Evolutionary conservation across 37 sponge, comb jelly and placozoan genomes (phyloP).

Genomic region (Aplysina aerophoba): DNA sequence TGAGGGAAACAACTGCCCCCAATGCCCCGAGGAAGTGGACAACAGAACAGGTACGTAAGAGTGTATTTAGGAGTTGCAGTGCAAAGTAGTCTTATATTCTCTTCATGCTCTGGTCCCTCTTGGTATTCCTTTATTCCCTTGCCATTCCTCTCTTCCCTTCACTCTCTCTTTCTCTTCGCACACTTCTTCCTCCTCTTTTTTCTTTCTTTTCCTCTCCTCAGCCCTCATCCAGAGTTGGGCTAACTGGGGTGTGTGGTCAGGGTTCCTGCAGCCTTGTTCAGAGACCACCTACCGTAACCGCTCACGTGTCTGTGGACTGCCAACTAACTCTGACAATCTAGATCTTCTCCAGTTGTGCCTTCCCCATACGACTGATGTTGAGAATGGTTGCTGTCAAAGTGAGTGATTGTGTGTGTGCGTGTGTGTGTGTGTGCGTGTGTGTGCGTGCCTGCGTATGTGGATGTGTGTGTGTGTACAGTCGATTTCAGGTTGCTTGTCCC

Average conservation of each 20-base stretch:
- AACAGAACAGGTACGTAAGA: conserved; percentile 1
- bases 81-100: not conserved
- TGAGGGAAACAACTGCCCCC: not conserved
- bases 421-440: too few relatives aligned
- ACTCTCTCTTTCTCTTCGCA: too few relatives aligned
- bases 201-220: not conserved
- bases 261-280: not conserved
- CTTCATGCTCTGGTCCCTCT: not conserved
- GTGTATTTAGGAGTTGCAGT: not conserved
- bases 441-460: too few relatives aligned
- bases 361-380: not conserved
- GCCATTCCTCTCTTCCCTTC: too few relatives aligned
- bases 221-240: not conserved
- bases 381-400: conserved; percentile 8
- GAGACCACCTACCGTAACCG: not conserved
- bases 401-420: not conserved
- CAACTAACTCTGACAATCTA: not conserved
- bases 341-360: not conserved
- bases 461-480: too few relatives aligned
- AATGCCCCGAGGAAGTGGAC: not conserved
- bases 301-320: not conserved
- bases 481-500: too few relatives aligned
- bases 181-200: too few relatives aligned
- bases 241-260: conserved; percentile 6
- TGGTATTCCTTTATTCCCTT: not conserved